Conservation (phyloP, 2,888 invertebrate genomes). For the Homarus gammarus region DNA sequence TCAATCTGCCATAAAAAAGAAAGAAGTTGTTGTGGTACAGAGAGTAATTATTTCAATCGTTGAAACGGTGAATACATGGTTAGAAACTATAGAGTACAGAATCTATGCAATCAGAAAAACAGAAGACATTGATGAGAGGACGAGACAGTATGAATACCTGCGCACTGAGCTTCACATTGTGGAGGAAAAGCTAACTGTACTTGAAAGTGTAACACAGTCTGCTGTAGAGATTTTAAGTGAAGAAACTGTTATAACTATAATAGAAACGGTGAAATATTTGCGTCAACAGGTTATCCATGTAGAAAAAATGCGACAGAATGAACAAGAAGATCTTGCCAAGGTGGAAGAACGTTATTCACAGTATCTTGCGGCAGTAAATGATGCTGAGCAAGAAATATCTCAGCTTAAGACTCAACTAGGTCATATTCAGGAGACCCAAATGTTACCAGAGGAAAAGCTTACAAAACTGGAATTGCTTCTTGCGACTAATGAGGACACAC, state of each 20-base stretch:
- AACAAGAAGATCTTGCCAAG: slow-evolving; percentile 82
- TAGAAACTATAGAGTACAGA: slow-evolving; percentile 90
- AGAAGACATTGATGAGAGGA: slow-evolving; percentile 78
- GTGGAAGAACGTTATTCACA: slow-evolving; percentile 86
- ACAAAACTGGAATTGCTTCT: slow-evolving; percentile 61
- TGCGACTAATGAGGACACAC: slow-evolving; percentile 61
- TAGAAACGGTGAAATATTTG: slow-evolving; percentile 83
- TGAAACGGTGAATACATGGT: slow-evolving; percentile 90
- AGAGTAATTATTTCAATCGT: slow-evolving; percentile 87
- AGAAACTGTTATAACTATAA: slow-evolving; percentile 81
- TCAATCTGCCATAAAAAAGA: slow-evolving; percentile 82
- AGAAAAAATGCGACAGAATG: slow-evolving; percentile 84
- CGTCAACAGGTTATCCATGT: slow-evolving; percentile 86
- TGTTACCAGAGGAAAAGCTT: slow-evolving; percentile 79
- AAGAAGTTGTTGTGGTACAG: slow-evolving; percentile 84
- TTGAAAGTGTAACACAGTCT: slow-evolving; percentile 83
- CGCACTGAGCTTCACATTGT: slow-evolving; percentile 79
- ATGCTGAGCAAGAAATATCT: slow-evolving; percentile 82
- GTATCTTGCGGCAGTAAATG: slow-evolving; percentile 84
- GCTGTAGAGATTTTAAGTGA: slow-evolving; percentile 80
- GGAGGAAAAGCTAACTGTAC: slow-evolving; percentile 86
- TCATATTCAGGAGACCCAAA: slow-evolving; percentile 84
- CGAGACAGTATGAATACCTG: slow-evolving; percentile 65
- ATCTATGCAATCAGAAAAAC: slow-evolving; percentile 82
- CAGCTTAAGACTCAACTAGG: slow-evolving; percentile 81